phyloP scores from a whole-genome alignment of 2,797 vertebrate species.

The Cheirogaleus major region DNA sequence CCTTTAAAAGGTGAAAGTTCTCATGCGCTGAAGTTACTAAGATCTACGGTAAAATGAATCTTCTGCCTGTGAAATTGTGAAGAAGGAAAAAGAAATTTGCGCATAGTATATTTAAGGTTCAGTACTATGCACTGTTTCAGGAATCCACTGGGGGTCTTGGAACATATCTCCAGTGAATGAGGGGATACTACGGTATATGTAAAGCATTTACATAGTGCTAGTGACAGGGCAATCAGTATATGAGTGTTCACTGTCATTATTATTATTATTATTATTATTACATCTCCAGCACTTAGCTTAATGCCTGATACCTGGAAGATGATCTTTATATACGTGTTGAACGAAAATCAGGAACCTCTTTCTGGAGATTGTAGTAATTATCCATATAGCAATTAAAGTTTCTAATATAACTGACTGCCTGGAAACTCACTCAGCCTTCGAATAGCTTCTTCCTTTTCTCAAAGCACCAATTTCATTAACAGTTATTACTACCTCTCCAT shows the following conservation, averaged over 20 bases:
- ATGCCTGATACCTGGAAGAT: neutral
- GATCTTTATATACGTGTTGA: neutral
- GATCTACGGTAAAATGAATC: neutral
- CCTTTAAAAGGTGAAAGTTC: neutral
- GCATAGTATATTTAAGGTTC: neutral
- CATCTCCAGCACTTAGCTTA: neutral
- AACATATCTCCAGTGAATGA: neutral
- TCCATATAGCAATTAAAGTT: neutral
- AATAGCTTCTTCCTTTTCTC: conserved; percentile 7
- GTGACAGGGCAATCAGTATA: neutral
- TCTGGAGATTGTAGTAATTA: neutral
- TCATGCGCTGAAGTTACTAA: neutral
- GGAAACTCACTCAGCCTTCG: neutral
- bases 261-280: neutral
- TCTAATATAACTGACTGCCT: neutral
- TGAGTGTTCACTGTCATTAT: neutral
- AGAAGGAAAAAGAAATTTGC: neutral
- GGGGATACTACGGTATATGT: neutral
- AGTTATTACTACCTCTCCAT: neutral
- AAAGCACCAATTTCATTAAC: neutral
- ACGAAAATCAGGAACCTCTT: neutral
- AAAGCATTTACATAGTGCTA: neutral
- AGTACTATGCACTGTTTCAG: neutral
- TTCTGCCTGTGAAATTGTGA: neutral
- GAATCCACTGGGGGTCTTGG: neutral